Percentiles rank a stretch among this genome's conserved stretches.
These are phyloP conservation scores for Pseudochaenichthys georgianus DNA, from an alignment of 2,797 vertebrate genomes.

Conservation along the genomic window DNA sequence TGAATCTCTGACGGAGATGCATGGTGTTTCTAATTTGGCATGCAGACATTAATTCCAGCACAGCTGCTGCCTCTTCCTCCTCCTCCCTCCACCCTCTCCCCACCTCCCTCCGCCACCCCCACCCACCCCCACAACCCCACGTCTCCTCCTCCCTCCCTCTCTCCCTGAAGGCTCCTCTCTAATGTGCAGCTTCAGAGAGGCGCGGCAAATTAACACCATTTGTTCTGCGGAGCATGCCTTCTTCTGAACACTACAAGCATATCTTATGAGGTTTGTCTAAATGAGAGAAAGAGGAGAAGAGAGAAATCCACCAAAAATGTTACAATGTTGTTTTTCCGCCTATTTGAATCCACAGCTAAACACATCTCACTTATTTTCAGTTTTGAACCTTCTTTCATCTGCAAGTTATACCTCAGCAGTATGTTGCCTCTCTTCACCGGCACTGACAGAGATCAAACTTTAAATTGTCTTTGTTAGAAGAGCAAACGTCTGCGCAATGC, in stretches of 20 bases:
- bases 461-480: conserved; percentile 63
- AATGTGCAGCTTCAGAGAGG: conserved; percentile 91
- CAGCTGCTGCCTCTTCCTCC: conserved; percentile 88
- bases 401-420: conserved; percentile 63
- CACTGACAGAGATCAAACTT: conserved; percentile 68
- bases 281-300: conserved; percentile 73
- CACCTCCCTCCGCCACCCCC: conserved; percentile 71
- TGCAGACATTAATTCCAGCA: conserved; percentile 93
- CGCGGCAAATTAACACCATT: conserved; percentile 95
- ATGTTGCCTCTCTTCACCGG: conserved; percentile 47
- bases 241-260: conserved; percentile 89
- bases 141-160: conserved; percentile 75
- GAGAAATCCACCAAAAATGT: conserved; percentile 65
- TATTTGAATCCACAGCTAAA: conserved; percentile 59
- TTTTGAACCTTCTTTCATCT: conserved; percentile 58
- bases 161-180: conserved; percentile 91
- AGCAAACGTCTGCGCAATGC: conserved; percentile 67
- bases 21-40: conserved; percentile 91
- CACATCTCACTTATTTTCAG: conserved; percentile 20
- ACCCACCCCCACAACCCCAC: conserved; percentile 68
- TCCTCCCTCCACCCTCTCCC: conserved; percentile 32
- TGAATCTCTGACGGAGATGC: conserved; percentile 89
- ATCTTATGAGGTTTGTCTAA: conserved; percentile 87
- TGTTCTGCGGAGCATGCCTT: conserved; percentile 93
- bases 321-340: conserved; percentile 26